Evolutionary conservation across 1,140 invertebrate species (phyloP).

Genomic region (Chrysoperla carnea): DNA sequence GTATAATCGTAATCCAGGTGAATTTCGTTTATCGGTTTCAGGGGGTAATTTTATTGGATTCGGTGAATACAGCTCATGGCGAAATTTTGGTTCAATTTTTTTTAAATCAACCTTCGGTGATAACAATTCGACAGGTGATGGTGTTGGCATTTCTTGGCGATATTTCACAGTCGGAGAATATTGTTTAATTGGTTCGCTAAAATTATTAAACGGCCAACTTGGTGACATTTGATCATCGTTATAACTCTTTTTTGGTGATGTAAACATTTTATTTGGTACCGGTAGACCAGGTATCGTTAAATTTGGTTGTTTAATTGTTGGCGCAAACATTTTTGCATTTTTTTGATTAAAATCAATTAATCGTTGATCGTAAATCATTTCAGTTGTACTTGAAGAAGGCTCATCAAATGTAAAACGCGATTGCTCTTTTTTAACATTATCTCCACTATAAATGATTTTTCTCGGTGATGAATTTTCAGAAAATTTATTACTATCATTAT

Average conservation of each 20-base stretch:
- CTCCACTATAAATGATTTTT: neutral
- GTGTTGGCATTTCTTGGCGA: neutral
- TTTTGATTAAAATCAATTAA: slow-evolving; percentile 21
- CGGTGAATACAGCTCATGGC: neutral
- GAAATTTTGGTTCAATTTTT: neutral
- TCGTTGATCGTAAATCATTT: neutral
- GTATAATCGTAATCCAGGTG: slow-evolving; percentile 22
- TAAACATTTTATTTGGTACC: slow-evolving; percentile 3
- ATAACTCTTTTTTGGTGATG: neutral
- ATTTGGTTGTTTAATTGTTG: slow-evolving; percentile 19
- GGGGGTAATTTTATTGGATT: neutral
- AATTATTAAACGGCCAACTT: neutral
- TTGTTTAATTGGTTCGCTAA: neutral
- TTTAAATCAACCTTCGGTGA: neutral
- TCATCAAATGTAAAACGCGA: neutral
- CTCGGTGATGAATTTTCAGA: neutral
- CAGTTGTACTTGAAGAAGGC: neutral
- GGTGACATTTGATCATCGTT: neutral
- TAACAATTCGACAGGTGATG: neutral
- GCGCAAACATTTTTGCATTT: slow-evolving; percentile 17
- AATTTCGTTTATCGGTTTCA: neutral
- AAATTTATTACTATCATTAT: neutral
- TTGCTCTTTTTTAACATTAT: neutral
- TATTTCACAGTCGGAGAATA: neutral
- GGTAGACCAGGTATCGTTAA: slow-evolving; percentile 12